Base-by-base conservation (phyloP, 2,797 vertebrate genomes). In the Scyliorhinus canicula region DNA sequence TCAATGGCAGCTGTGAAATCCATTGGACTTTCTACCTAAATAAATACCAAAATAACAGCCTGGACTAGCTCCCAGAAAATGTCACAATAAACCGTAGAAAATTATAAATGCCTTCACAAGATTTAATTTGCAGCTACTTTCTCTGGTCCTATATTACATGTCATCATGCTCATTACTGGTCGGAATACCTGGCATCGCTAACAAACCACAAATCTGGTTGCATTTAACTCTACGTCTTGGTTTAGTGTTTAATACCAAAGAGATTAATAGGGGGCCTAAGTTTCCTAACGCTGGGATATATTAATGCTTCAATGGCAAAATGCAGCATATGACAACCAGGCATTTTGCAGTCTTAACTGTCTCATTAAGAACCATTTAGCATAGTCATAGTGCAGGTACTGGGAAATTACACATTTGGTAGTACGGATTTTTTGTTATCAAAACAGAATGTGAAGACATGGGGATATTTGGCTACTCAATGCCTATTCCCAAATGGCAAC, bases 91-190 rank as follows among this genome's bases (percentile, higher is more conserved):
- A 74, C 44, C 47, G 63, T 52, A 52, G 67, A 71, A 31, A 65
- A 93, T 93, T 93, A 67, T 16, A 74, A 94, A 71, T 71, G 47
- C 74, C 93, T n/a, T 28, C 65, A n/a, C 67, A 94, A 71, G 47
- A 94, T 94, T 69, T 74, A 94, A 94, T 55, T 94, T 94, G 67
- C 93, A 94, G 93, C 31, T 35, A 94, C 67, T 94, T 94, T 47
- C 93, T 35, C 93, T 74, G 63, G 44, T 52, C 65, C 93, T 67
- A 55, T 74, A 52, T 71, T 74, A 52, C 65, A 94, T 94, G 65
- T 94, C 67, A 94, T 47, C n/a, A 94, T 24, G 67, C 93, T 74
- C 11, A 28, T 74, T 71, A 52, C 67, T 74, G 14, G 14, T n/a
- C 67, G 52, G 67, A 94, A 94, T 74, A 74, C 65, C 93, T 94